Conservation (phyloP, 2,888 invertebrate species). For the Apamea epomidion region DNA sequence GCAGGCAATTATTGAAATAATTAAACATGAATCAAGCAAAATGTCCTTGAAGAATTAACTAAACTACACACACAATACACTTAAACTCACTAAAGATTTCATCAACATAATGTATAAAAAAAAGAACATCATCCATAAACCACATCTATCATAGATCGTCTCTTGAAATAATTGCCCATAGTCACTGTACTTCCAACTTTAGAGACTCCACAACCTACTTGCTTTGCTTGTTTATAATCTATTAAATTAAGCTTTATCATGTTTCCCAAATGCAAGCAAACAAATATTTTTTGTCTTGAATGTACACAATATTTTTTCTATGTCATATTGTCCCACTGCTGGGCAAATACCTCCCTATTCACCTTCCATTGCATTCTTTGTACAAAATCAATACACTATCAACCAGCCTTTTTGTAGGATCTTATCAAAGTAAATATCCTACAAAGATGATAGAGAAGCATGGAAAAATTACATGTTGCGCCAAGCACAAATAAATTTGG, state of each 20-base stretch:
- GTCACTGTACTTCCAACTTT: not conserved
- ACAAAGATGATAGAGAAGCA: not conserved
- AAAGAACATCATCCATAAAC: not conserved
- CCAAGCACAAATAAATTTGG: too few relatives aligned
- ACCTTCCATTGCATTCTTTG: too few relatives aligned
- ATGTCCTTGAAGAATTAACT: not conserved
- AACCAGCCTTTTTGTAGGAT: not conserved
- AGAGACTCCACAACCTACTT: not conserved
- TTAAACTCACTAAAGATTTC: not conserved
- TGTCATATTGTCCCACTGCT: not conserved
- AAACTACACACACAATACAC: too few relatives aligned
- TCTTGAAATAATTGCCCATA: not conserved
- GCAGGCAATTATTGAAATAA: not conserved
- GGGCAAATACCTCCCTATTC: not conserved
- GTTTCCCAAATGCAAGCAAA: not conserved
- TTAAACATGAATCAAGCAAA: not conserved
- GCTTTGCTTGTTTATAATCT: too few relatives aligned
- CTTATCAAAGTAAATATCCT: not conserved
- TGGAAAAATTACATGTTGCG: too few relatives aligned
- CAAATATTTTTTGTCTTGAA: not conserved
- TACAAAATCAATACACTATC: not conserved
- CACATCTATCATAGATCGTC: not conserved
- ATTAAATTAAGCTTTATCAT: conserved; percentile 30
- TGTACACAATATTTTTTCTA: not conserved
- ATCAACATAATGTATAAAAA: not conserved